A percentile compares a stretch with the other conserved stretches of the same genome.
phyloP scores from a whole-genome alignment of 2,113 vertebrate genomes.

The Charina bottae region DNA sequence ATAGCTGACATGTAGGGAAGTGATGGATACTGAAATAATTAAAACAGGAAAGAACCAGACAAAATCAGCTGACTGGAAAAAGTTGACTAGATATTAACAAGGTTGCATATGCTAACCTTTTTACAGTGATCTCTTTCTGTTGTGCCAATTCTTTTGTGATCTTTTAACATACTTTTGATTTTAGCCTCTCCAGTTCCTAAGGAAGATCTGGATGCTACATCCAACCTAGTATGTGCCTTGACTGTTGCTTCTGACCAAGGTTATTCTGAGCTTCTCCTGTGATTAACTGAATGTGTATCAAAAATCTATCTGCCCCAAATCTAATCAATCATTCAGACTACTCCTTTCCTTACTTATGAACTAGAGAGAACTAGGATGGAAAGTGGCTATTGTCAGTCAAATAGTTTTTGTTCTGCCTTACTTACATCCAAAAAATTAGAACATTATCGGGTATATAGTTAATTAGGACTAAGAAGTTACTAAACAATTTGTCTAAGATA shows the following conservation, averaged over 20 bases:
- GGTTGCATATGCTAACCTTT: background rate
- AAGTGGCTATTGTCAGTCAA: background rate
- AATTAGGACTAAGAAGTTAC: background rate
- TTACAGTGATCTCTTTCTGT: background rate
- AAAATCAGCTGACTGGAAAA: background rate
- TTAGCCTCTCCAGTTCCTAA: background rate
- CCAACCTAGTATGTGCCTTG: background rate
- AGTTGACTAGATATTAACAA: background rate
- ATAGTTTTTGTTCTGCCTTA: constrained; percentile 3
- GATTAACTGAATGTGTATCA: background rate
- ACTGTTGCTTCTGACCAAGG: background rate
- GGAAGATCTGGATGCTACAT: background rate
- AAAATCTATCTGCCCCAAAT: background rate
- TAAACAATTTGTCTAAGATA: background rate
- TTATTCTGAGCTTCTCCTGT: background rate
- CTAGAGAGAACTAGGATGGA: background rate
- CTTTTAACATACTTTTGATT: background rate
- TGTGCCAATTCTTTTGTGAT: background rate
- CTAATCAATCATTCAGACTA: background rate
- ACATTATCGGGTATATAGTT: background rate
- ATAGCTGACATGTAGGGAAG: background rate
- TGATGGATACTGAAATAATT: background rate
- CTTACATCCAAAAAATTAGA: background rate
- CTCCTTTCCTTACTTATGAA: background rate
- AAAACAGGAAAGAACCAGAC: background rate